These are phyloP conservation scores for Sebastes taczanowskii DNA, from an alignment of 2,797 vertebrate species.

Conservation along the genomic window DNA sequence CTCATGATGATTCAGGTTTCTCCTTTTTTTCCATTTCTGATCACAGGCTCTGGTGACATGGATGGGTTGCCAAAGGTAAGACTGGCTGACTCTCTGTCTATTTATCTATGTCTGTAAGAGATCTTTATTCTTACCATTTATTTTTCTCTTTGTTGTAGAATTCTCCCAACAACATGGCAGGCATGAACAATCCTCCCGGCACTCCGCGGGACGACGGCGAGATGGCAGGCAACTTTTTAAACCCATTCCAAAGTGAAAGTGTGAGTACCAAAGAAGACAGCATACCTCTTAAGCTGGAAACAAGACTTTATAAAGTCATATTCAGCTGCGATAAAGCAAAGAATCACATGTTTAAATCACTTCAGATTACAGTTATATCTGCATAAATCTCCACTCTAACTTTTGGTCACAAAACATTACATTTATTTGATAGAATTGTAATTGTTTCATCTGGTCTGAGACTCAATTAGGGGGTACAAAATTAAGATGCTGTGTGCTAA, in stretches of 20 bases:
- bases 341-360: not conserved
- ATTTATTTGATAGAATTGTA: not conserved
- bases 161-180: conserved; percentile 92
- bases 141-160: conserved; percentile 76
- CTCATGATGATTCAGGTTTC: conserved; percentile 7
- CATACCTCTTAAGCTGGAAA: conserved; percentile 14
- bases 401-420: not conserved
- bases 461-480: not conserved
- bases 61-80: conserved; percentile 94
- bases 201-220: conserved; percentile 91
- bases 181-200: conserved; percentile 91
- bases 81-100: not conserved
- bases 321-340: not conserved
- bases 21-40: conserved; percentile 28
- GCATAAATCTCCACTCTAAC: not conserved
- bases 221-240: conserved; percentile 92
- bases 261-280: conserved; percentile 76
- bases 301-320: not conserved
- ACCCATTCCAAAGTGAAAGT: conserved; percentile 95
- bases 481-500: not conserved
- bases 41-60: conserved; percentile 90
- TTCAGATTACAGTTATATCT: not conserved
- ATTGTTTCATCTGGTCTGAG: not conserved
- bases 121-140: not conserved
- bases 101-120: not conserved